phyloP scores from a whole-genome alignment of 2,888 invertebrate species.

The Ellobium chinense region DNA sequence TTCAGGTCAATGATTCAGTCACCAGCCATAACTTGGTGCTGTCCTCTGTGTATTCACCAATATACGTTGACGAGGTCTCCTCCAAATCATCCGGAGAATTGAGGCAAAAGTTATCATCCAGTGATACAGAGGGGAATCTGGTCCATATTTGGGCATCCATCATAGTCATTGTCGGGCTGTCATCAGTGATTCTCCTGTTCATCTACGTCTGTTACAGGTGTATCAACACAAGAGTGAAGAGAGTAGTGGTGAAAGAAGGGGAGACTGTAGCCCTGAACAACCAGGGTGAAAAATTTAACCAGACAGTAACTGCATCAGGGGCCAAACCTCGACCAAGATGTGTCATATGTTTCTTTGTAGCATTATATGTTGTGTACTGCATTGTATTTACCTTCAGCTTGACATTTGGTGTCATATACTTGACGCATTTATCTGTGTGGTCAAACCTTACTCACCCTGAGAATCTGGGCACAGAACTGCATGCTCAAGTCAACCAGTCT shows the following conservation, averaged over 20 bases:
- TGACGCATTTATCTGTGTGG: slow-evolving; percentile 60
- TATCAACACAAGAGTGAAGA: slow-evolving; percentile 28
- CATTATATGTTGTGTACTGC: slow-evolving; percentile 68
- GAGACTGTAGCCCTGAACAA: slow-evolving; percentile 54
- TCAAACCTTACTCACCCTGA: slow-evolving; percentile 58
- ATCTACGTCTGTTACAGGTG: slow-evolving; percentile 52
- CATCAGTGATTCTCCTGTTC: slow-evolving; percentile 47
- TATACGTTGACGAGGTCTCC: slow-evolving; percentile 51
- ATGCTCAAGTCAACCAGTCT: slow-evolving; percentile 57
- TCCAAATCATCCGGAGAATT: not conserved
- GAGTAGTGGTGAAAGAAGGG: slow-evolving; percentile 41
- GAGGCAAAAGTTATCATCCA: not conserved
- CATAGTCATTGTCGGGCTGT: slow-evolving; percentile 54
- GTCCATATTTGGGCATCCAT: slow-evolving; percentile 62
- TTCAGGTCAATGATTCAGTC: slow-evolving; percentile 64
- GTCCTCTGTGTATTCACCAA: slow-evolving; percentile 64
- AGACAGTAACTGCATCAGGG: not conserved
- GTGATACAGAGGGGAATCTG: not conserved
- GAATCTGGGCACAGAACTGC: slow-evolving; percentile 64
- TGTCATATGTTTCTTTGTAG: slow-evolving; percentile 58
- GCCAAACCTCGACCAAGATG: slow-evolving; percentile 2
- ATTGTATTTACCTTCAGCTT: slow-evolving; percentile 70
- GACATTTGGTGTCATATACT: slow-evolving; percentile 67
- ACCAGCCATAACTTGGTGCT: slow-evolving; percentile 64
- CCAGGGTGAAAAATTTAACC: slow-evolving; percentile 50